These are phyloP conservation scores for Orius insidiosus DNA, from an alignment of 1,140 invertebrate species.

Conservation along the genomic window DNA sequence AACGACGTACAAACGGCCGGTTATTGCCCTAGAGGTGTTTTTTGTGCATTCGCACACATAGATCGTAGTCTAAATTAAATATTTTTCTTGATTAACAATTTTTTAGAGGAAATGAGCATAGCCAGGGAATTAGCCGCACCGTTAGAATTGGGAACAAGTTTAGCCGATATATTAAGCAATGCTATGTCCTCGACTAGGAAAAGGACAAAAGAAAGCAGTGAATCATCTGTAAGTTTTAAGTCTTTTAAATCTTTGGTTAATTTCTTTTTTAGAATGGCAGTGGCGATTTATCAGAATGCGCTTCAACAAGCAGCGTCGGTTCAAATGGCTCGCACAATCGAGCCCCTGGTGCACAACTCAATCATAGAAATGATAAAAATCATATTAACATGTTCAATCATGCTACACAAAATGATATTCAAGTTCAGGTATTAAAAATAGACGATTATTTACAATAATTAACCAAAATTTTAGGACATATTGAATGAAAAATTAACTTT, in stretches of 20 bases:
- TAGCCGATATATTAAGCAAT: conserved; percentile 69
- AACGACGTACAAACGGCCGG: conserved; percentile 95
- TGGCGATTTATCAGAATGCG: conserved; percentile 56
- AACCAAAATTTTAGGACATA: no score
- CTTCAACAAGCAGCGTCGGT: conserved; percentile 52
- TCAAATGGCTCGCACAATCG: conserved; percentile 52
- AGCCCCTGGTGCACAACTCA: conserved; percentile 44
- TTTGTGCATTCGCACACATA: conserved; percentile 97
- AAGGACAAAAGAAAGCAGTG: conserved; percentile 29
- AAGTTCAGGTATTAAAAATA: no score
- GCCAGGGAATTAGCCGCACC: conserved; percentile 56
- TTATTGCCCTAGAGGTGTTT: conserved; percentile 91
- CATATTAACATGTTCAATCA: conserved; percentile 22
- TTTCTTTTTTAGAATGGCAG: conserved; percentile 43
- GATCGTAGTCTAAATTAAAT: no score
- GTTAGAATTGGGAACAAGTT: conserved; percentile 59
- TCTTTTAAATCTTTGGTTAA: conserved; percentile 11
- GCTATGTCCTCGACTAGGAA: conserved; percentile 52
- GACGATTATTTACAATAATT: no score
- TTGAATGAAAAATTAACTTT: no score
- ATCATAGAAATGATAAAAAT: conserved; percentile 21
- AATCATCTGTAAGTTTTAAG: conserved; percentile 32
- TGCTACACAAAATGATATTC: conserved; percentile 25
- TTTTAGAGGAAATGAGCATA: conserved; percentile 61
- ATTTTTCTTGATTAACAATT: conserved; percentile 22